Percentiles rank a stretch among this genome's conserved stretches.
Conservation (phyloP, 2,113 vertebrate genomes). For the Ovis canadensis region DNA sequence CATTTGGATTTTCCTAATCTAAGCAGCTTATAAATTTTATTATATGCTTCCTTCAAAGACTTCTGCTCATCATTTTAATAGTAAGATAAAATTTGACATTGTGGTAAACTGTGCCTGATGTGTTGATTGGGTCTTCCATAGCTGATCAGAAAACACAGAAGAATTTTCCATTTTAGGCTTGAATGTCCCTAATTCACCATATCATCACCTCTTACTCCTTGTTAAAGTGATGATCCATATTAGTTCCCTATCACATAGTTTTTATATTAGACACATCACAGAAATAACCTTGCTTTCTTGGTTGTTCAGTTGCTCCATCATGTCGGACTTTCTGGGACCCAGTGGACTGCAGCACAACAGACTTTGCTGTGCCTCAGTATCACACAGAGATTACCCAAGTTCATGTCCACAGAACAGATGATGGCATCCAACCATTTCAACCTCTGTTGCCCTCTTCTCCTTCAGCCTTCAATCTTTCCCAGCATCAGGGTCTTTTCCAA, state of each 20-base stretch:
- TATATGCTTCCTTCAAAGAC: not conserved
- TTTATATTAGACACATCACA: not conserved
- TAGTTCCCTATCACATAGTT: not conserved
- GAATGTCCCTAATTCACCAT: not conserved
- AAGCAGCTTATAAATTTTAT: not conserved
- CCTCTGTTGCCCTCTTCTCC: not conserved
- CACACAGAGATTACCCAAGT: not conserved
- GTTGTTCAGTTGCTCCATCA: not conserved
- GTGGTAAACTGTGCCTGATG: not conserved
- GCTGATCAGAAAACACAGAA: not conserved
- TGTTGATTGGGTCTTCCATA: not conserved
- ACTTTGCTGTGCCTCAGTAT: not conserved
- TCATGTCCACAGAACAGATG: not conserved
- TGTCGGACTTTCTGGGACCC: not conserved
- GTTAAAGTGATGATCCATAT: not conserved
- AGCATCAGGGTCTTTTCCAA: not conserved
- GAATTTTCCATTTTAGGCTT: not conserved
- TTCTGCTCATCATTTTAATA: not conserved
- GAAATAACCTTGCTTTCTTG: not conserved
- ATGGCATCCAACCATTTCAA: not conserved
- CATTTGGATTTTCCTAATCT: not conserved
- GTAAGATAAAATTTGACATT: not conserved
- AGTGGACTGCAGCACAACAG: not conserved
- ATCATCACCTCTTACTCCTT: not conserved
- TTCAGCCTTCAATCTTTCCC: not conserved